Evolutionary conservation across 2,113 vertebrate genomes (phyloP).

Genomic region (Equus przewalskii): DNA sequence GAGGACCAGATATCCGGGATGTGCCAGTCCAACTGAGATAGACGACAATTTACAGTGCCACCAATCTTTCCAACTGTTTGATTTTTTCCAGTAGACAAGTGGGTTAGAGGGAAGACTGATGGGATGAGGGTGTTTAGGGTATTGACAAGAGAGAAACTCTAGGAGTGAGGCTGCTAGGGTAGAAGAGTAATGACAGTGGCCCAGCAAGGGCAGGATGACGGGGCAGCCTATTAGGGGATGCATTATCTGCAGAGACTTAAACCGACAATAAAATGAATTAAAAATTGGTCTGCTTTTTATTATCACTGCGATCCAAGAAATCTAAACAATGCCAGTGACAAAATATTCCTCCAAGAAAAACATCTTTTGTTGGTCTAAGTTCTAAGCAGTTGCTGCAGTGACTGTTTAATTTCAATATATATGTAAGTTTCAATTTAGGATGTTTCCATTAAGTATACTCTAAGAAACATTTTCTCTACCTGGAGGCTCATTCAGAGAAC

Average conservation of each 20-base stretch:
- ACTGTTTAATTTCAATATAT: not conserved
- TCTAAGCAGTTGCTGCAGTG: conserved; percentile 12
- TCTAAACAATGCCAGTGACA: not conserved
- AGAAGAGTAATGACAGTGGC: not conserved
- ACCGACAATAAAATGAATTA: not conserved
- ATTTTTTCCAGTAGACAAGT: not conserved
- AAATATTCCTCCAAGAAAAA: not conserved
- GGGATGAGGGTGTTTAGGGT: not conserved
- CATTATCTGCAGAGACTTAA: not conserved
- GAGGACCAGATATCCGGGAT: not conserved
- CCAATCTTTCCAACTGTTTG: not conserved
- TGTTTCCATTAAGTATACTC: not conserved
- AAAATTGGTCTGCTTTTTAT: not conserved
- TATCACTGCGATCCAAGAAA: not conserved
- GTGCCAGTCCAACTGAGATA: not conserved
- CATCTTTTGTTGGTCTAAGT: not conserved
- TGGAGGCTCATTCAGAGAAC: not conserved
- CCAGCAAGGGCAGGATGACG: not conserved
- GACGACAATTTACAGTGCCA: not conserved
- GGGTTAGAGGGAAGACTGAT: not conserved
- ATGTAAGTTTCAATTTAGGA: not conserved
- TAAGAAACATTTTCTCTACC: not conserved
- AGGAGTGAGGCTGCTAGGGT: not conserved
- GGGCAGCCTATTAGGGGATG: not conserved
- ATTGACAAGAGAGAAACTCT: not conserved